A percentile compares a stretch with the other conserved stretches of the same genome.
phyloP scores from a whole-genome alignment of 2,113 vertebrate genomes.

The Spilogale gracilis region DNA sequence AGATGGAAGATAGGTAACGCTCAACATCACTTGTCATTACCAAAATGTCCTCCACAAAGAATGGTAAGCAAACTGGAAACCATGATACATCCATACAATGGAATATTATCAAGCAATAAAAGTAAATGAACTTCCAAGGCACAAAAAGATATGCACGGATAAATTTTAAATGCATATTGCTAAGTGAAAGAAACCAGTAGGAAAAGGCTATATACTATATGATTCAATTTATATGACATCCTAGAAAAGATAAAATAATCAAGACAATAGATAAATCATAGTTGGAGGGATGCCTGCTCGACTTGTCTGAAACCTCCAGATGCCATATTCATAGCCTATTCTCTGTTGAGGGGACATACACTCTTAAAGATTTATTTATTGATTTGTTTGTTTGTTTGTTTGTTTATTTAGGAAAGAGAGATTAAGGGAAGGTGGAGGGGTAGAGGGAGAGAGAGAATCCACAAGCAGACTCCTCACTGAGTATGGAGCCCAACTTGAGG shows the following conservation, averaged over 20 bases:
- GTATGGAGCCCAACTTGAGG: background rate
- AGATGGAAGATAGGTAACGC: background rate
- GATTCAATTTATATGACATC: background rate
- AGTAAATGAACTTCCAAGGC: background rate
- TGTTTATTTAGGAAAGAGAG: background rate
- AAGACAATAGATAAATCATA: background rate
- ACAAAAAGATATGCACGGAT: background rate
- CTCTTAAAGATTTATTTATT: constrained; percentile 66
- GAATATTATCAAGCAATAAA: background rate
- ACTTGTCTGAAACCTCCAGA: background rate
- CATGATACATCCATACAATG: background rate
- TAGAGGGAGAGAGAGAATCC: background rate
- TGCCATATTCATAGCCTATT: constrained; percentile 84
- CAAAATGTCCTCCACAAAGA: background rate
- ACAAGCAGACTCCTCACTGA: background rate
- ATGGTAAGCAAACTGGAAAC: background rate
- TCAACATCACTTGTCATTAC: background rate
- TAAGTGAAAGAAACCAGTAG: background rate
- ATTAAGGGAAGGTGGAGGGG: background rate
- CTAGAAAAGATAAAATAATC: background rate
- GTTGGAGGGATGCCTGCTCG: background rate
- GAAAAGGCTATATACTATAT: background rate
- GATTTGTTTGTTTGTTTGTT: no score
- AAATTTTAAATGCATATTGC: background rate
- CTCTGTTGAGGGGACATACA: constrained; percentile 77